Evolutionary conservation across 2,797 vertebrate species (phyloP), one percentile per base, ranked within the genome.

Genomic region (Hoplostethus mediterraneus): DNA sequence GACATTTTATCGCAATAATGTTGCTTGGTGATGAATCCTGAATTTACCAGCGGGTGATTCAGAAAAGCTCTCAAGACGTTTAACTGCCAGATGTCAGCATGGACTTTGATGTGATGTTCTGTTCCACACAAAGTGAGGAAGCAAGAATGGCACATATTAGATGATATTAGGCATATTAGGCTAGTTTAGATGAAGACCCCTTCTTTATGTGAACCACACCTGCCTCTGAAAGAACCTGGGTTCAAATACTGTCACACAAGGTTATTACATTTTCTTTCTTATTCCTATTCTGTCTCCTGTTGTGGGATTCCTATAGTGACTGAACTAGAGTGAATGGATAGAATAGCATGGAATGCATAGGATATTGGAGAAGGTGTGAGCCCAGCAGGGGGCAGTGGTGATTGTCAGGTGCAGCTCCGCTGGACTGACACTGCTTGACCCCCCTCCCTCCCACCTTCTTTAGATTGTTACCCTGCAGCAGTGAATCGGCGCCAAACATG

Each of bases 301-400:
- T 63, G 53, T 67, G 16, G 21, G 5, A 21, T 21, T 63, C 36
- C 9, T 28, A 28, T 3, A 16, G 63, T 66, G 30, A 47, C 61
- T 28, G 16, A 58, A 55, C 44, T 17, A 33, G 7, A 8, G 14
- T 5, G 3, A 66, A 63, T n/a, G 64, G 33, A 72, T 61, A 57
- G 47, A 56, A 63, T n/a, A 4, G 42, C 40, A 63, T 60, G 25
- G 45, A 67, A 45, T 33, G 31, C 9, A 33, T 10, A 71, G 21
- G 66, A 25, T 8, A 42, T 44, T 67, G 14, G 6, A 71, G 77
- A 73, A 75, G 82, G 83, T 85, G 80, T 49, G 13, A 63, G 74
- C 79, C 90, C 92, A 91, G 90, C 80, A 93, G 91, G 92, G 90
- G 92, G 91, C 91, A 89, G 86, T 86, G 79, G 85, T 92, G 91